These are phyloP conservation scores for Nomada lathburiana DNA, from an alignment of 2,888 invertebrate genomes.

Conservation along the genomic window DNA sequence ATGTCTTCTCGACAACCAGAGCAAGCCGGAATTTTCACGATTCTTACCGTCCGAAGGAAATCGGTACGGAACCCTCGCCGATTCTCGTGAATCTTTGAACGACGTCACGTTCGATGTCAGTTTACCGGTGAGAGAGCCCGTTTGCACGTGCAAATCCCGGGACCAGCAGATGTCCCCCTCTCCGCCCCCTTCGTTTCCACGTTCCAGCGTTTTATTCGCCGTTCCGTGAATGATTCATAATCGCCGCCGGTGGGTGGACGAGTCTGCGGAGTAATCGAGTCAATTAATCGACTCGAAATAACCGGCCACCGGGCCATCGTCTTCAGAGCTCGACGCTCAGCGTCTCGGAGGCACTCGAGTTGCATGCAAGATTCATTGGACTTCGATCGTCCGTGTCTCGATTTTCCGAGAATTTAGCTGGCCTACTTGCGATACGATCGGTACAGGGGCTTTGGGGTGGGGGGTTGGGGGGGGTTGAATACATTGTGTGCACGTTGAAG, in stretches of 20 bases:
- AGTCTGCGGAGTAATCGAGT: constrained; percentile 63
- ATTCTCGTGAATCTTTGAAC: constrained; percentile 73
- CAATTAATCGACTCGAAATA: constrained; percentile 72
- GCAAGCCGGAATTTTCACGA: constrained; percentile 15
- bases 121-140: constrained; percentile 66
- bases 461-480: background rate
- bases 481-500: background rate
- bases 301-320: constrained; percentile 26
- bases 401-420: constrained; percentile 16
- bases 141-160: constrained; percentile 66
- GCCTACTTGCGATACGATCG: constrained; percentile 21
- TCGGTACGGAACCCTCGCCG: constrained; percentile 16
- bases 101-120: constrained; percentile 78
- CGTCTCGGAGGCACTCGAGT: background rate
- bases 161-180: constrained; percentile 20
- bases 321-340: background rate
- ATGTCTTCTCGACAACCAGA: constrained; percentile 32
- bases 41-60: constrained; percentile 25
- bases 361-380: constrained; percentile 25
- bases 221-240: constrained; percentile 60
- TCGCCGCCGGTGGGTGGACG: constrained; percentile 24
- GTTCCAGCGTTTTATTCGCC: constrained; percentile 49
- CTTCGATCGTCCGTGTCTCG: constrained; percentile 2
- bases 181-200: constrained; percentile 8
- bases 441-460: background rate